These are phyloP conservation scores for Grammomys surdaster DNA, from an alignment of 2,113 vertebrate species.

Conservation along the genomic window DNA sequence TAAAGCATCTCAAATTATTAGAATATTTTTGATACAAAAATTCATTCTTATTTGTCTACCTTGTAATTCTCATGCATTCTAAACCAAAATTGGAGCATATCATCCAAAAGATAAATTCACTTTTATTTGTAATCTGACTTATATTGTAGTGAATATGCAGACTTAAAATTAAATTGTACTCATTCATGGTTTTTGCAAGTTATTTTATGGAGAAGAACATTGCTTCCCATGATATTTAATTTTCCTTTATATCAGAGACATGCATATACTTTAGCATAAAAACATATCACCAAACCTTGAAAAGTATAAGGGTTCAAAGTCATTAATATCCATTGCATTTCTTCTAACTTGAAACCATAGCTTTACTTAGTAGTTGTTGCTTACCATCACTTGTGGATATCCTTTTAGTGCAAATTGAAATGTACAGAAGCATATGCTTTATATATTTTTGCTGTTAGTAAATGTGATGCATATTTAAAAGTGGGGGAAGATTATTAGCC, in stretches of 20 bases:
- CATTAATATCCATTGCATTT: background rate
- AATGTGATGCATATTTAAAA: constrained; percentile 49
- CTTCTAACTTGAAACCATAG: constrained; percentile 46
- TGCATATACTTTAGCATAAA: background rate
- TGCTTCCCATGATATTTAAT: constrained; percentile 1
- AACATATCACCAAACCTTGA: constrained; percentile 1
- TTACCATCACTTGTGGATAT: constrained; percentile 19
- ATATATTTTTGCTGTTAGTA: constrained; percentile 1
- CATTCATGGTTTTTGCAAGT: constrained; percentile 32
- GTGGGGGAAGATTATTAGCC: constrained; percentile 48
- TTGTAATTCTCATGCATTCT: background rate
- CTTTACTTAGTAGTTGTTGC: constrained; percentile 22
- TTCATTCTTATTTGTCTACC: background rate
- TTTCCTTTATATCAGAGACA: constrained; percentile 1
- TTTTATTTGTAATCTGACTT: constrained; percentile 59
- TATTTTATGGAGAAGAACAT: constrained; percentile 36
- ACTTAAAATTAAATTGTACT: constrained; percentile 43
- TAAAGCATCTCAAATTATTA: background rate
- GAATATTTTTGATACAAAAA: background rate
- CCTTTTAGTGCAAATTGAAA: constrained; percentile 19
- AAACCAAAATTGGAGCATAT: constrained; percentile 8
- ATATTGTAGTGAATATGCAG: constrained; percentile 6
- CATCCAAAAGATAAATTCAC: background rate
- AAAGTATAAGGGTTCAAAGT: background rate
- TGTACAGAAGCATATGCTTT: constrained; percentile 28